Conservation (phyloP, 2,113 vertebrate species). For the Pterocles orientalis region DNA sequence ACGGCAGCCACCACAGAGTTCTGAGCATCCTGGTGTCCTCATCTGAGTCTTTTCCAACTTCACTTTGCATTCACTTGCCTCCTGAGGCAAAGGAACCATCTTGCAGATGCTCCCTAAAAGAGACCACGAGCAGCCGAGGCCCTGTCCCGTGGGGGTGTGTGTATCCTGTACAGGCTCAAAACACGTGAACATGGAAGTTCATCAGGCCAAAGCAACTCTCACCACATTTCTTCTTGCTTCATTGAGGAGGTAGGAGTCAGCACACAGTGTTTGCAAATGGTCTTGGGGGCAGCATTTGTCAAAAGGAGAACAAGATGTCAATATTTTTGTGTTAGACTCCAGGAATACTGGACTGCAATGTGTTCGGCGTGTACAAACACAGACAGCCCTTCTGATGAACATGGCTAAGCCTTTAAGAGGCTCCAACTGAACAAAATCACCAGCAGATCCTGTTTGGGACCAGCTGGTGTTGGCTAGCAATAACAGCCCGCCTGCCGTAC, state of each 20-base stretch:
- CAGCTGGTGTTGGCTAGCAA: slow-evolving; percentile 22
- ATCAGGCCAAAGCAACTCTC: not conserved
- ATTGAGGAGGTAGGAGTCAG: not conserved
- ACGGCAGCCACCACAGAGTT: not conserved
- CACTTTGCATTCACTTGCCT: not conserved
- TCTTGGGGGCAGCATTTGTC: not conserved
- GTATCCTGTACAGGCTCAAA: not conserved
- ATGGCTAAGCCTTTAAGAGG: not conserved
- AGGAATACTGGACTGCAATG: not conserved
- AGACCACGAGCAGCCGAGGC: rapidly evolving
- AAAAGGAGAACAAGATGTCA: not conserved
- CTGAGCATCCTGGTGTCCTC: not conserved
- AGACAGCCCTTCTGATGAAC: not conserved
- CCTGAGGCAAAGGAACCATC: not conserved
- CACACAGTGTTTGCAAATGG: not conserved
- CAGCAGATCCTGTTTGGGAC: not conserved
- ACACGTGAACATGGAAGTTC: not conserved
- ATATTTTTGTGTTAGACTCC: not conserved
- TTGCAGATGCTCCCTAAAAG: not conserved
- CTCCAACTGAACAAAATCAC: not conserved
- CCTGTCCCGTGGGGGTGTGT: not conserved
- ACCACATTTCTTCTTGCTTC: not conserved
- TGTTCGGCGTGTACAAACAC: not conserved
- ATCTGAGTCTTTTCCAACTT: not conserved
- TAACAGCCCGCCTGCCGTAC: not conserved